These are phyloP conservation scores for Helarctos malayanus DNA, from an alignment of 2,797 vertebrate genomes.

Conservation along the genomic window DNA sequence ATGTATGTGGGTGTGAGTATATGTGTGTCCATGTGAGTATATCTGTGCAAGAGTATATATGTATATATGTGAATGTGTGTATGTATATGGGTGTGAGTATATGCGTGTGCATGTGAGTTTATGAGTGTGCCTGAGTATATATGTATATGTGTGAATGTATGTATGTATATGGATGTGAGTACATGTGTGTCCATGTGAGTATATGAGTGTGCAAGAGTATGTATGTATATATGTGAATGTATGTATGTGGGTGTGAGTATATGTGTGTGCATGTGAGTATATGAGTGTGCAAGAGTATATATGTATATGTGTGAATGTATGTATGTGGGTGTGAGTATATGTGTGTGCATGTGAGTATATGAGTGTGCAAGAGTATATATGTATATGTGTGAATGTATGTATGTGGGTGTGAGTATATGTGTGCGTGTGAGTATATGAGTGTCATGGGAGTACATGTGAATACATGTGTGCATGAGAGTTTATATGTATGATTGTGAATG, in stretches of 20 bases:
- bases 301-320: background rate
- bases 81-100: fast-evolving
- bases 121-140: too few species aligned
- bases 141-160: too few species aligned
- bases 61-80: background rate
- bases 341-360: fast-evolving
- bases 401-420: too few species aligned
- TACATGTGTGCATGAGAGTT: background rate
- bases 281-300: background rate
- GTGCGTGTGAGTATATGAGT: background rate
- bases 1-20: background rate
- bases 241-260: background rate
- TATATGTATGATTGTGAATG: background rate
- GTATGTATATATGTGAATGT: background rate
- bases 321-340: background rate
- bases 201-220: fast-evolving
- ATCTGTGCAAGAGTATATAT: too few species aligned
- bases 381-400: too few species aligned
- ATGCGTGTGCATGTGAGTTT: too few species aligned
- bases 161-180: too few species aligned
- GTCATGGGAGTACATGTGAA: background rate
- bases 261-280: background rate
- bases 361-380: too few species aligned
- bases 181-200: too few species aligned
- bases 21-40: background rate